These are phyloP conservation scores for Drosophila yakuba DNA, from an alignment of 1,140 invertebrate genomes.

Conservation along the genomic window DNA sequence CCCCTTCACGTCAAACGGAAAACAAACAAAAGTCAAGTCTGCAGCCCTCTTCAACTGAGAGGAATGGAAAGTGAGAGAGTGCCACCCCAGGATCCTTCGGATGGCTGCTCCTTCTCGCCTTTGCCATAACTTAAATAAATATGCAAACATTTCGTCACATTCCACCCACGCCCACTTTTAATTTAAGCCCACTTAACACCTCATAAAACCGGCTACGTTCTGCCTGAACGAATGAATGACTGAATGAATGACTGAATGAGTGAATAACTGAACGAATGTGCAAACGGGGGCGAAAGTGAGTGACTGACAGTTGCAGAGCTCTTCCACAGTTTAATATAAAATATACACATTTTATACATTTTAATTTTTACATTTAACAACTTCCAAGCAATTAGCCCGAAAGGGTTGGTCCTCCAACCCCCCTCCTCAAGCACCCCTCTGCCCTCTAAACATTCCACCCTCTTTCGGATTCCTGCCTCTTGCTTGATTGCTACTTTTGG, in stretches of 20 bases:
- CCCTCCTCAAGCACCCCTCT: constrained; percentile 43
- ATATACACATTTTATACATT: constrained; percentile 80
- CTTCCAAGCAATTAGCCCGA: constrained; percentile 81
- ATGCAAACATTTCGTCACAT: constrained; percentile 81
- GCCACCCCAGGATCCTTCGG: constrained; percentile 35
- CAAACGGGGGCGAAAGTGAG: constrained; percentile 16
- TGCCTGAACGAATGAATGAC: constrained; percentile 56
- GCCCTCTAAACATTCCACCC: not conserved
- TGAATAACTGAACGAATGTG: not conserved
- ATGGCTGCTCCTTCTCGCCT: constrained; percentile 42
- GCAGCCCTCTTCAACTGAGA: constrained; percentile 45
- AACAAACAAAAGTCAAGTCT: constrained; percentile 74
- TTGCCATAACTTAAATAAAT: constrained; percentile 76
- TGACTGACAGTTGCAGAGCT: constrained; percentile 39
- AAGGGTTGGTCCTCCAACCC: constrained; percentile 50
- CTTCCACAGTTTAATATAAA: constrained; percentile 63
- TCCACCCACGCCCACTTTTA: constrained; percentile 62
- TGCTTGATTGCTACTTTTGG: constrained; percentile 80
- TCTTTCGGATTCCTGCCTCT: constrained; percentile 31
- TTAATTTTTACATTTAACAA: constrained; percentile 82
- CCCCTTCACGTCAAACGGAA: constrained; percentile 45
- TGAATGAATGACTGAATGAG: constrained; percentile 23
- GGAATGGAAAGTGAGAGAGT: not conserved
- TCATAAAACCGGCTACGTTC: constrained; percentile 77
- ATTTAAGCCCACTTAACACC: constrained; percentile 83